These are phyloP conservation scores for Pampusana beccarii DNA, from an alignment of 2,113 vertebrate species.

Conservation along the genomic window DNA sequence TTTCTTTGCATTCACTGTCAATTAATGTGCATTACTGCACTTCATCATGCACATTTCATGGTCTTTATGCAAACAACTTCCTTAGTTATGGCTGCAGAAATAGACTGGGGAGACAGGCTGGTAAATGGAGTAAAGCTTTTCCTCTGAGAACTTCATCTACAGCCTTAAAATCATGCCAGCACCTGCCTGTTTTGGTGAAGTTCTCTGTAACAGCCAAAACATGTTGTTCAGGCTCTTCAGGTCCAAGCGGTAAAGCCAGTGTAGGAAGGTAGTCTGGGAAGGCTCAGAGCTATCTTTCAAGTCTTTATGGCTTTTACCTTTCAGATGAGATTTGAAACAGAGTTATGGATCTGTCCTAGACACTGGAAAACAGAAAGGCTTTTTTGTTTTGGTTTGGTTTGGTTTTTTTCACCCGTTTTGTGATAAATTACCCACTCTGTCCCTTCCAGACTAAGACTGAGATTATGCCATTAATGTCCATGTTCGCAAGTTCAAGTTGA, in stretches of 20 bases:
- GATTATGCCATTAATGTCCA: background rate
- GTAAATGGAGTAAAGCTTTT: background rate
- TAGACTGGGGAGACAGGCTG: background rate
- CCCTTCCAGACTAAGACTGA: background rate
- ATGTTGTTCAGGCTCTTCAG: constrained; percentile 23
- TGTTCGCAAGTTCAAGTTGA: background rate
- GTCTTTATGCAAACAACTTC: constrained; percentile 32
- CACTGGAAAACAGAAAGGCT: background rate
- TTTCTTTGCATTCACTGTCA: background rate
- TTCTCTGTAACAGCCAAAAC: constrained; percentile 31
- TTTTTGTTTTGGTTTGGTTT: background rate
- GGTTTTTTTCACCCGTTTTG: background rate
- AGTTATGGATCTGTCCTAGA: background rate
- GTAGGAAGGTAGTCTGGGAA: background rate
- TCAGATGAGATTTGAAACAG: background rate
- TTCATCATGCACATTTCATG: background rate
- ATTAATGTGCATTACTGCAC: background rate
- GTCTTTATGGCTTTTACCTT: background rate
- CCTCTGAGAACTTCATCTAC: constrained; percentile 27
- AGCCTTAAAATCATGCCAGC: constrained; percentile 25
- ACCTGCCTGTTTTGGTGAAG: constrained; percentile 20
- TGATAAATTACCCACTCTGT: background rate
- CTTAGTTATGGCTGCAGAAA: background rate
- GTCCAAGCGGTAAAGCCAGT: background rate
- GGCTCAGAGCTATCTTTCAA: background rate